Conservation (phyloP, 2,888 invertebrate species). For the Hirtodrosophila alboralis region DNA sequence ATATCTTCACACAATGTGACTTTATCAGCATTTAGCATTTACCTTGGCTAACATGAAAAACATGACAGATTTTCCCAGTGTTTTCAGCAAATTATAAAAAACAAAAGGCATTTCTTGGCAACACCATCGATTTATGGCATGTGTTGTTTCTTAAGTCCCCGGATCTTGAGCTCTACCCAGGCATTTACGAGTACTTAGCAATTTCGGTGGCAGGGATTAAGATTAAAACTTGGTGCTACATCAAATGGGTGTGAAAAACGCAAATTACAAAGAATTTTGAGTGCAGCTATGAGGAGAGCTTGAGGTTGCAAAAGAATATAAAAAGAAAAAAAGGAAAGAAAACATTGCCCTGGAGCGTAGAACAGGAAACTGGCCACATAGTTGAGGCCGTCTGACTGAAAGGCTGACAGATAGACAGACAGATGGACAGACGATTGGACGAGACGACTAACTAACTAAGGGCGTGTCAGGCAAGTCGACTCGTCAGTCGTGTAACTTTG, state of each 20-base stretch:
- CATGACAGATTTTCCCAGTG: slow-evolving; percentile 74
- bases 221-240: slow-evolving; percentile 73
- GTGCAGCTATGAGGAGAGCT: slow-evolving; percentile 5
- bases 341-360: slow-evolving; percentile 18
- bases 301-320: no score
- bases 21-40: slow-evolving; percentile 31
- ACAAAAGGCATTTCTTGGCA: slow-evolving; percentile 56
- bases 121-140: slow-evolving; percentile 73
- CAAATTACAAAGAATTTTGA: slow-evolving; percentile 76
- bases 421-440: slow-evolving; percentile 22
- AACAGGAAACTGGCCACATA: slow-evolving; percentile 74
- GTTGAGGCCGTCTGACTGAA: slow-evolving; percentile 57
- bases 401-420: slow-evolving; percentile 49
- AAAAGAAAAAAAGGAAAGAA: background rate
- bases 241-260: slow-evolving; percentile 79
- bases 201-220: slow-evolving; percentile 80
- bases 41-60: slow-evolving; percentile 61
- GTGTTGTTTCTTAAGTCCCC: slow-evolving; percentile 21
- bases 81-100: slow-evolving; percentile 13
- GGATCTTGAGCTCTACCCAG: slow-evolving; percentile 35
- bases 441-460: slow-evolving; percentile 72
- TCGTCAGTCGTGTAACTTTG: slow-evolving; percentile 78
- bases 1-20: slow-evolving; percentile 43
- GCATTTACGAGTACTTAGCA: slow-evolving; percentile 69
- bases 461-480: slow-evolving; percentile 71